Evolutionary conservation across 2,797 vertebrate species (phyloP).

Genomic region (Sebastiscus albofasciatus): DNA sequence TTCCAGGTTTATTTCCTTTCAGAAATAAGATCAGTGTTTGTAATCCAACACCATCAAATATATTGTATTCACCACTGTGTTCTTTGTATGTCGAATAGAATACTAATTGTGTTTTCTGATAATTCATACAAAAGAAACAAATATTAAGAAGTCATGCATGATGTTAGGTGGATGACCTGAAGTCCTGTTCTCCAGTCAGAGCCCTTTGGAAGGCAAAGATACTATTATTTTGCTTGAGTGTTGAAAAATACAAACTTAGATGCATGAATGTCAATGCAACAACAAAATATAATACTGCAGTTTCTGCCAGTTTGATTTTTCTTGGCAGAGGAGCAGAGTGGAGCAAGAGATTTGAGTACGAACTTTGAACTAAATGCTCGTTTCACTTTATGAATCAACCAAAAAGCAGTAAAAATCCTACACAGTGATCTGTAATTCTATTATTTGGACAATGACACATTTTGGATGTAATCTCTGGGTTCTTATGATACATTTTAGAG

Average conservation of each 20-base stretch:
- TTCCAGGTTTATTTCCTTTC: slow-evolving; percentile 77
- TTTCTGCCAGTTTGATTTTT: neutral
- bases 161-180: slow-evolving; percentile 21
- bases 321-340: neutral
- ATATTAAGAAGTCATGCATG: slow-evolving; percentile 17
- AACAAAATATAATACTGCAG: neutral
- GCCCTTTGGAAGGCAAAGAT: slow-evolving; percentile 44
- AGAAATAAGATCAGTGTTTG: slow-evolving; percentile 67
- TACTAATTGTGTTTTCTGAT: neutral
- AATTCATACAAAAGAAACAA: neutral
- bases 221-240: neutral
- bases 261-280: neutral
- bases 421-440: neutral
- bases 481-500: neutral
- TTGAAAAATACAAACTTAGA: neutral
- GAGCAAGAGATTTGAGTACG: neutral
- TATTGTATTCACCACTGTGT: slow-evolving; percentile 78
- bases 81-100: neutral
- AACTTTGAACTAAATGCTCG: neutral
- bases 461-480: neutral
- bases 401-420: neutral
- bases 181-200: slow-evolving; percentile 57
- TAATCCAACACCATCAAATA: slow-evolving; percentile 78
- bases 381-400: neutral
- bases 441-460: neutral